phyloP scores from a whole-genome alignment of 2,113 vertebrate genomes.

The Onychorhynchus coronatus region DNA sequence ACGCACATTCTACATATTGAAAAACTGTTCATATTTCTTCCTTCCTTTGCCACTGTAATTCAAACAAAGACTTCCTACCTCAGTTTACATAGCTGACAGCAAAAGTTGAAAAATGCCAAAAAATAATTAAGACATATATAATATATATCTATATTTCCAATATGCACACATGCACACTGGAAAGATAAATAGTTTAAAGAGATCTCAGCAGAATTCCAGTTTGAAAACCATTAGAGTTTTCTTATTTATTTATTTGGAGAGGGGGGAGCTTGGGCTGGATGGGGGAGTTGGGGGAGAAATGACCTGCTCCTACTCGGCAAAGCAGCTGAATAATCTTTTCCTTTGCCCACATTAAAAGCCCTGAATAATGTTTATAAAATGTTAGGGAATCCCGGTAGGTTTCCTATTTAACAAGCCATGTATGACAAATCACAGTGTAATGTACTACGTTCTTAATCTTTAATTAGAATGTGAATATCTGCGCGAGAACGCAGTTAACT shows the following conservation, averaged over 20 bases:
- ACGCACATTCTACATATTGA: conserved; percentile 60
- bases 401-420: conserved; percentile 90
- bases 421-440: conserved; percentile 92
- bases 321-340: conserved; percentile 76
- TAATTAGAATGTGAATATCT: conserved; percentile 92
- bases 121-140: conserved; percentile 42
- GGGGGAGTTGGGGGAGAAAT: not conserved
- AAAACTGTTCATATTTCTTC: conserved; percentile 67
- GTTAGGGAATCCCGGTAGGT: conserved; percentile 87
- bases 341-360: conserved; percentile 81
- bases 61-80: conserved; percentile 72
- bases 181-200: conserved; percentile 50
- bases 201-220: conserved; percentile 7
- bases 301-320: conserved; percentile 59
- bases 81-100: conserved; percentile 54
- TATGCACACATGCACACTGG: not conserved
- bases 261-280: not conserved
- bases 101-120: conserved; percentile 34
- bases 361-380: conserved; percentile 87
- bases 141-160: not conserved
- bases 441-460: conserved; percentile 90
- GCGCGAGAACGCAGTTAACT: conserved; percentile 84
- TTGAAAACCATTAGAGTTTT: conserved; percentile 22
- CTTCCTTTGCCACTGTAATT: conserved; percentile 55
- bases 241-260: conserved; percentile 53